Percentiles rank a stretch among this genome's conserved stretches.
Conservation (phyloP, 2,888 invertebrate species). For the Thalpophila matura region DNA sequence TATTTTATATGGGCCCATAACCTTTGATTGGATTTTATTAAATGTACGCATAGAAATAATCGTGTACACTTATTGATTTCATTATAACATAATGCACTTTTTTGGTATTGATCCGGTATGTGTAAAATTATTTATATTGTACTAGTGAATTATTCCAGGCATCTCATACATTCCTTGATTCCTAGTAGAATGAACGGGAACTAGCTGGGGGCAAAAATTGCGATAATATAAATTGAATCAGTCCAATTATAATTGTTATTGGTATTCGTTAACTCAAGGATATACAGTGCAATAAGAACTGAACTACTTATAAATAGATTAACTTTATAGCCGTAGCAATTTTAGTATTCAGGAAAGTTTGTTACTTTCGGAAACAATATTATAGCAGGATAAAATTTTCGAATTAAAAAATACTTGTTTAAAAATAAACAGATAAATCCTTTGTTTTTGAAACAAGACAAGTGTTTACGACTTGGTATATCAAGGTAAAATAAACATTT, state of each 20-base stretch:
- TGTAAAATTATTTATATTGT: neutral
- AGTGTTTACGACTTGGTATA: neutral
- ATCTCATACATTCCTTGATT: slow-evolving; percentile 22
- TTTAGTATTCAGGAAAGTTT: slow-evolving; percentile 6
- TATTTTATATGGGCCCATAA: slow-evolving; percentile 33
- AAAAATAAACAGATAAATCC: no score
- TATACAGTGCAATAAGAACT: slow-evolving; percentile 38
- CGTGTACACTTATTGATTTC: slow-evolving; percentile 19
- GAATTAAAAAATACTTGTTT: no score
- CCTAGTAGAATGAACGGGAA: slow-evolving; percentile 26
- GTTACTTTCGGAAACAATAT: no score
- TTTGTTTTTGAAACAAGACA: slow-evolving; percentile 3
- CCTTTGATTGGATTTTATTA: slow-evolving; percentile 44
- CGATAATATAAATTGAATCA: slow-evolving; percentile 47
- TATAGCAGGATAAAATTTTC: no score
- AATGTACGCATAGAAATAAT: slow-evolving; percentile 19
- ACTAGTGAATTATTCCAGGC: neutral
- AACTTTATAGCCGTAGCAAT: slow-evolving; percentile 22
- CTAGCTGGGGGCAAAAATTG: slow-evolving; percentile 30
- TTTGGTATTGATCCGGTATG: neutral
- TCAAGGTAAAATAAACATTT: neutral
- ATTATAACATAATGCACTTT: neutral
- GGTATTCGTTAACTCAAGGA: slow-evolving; percentile 55
- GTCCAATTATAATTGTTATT: slow-evolving; percentile 41
- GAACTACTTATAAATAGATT: slow-evolving; percentile 48